Percentiles rank a stretch among this genome's conserved stretches.
These are phyloP conservation scores for Pseudocheirus occidentalis DNA, from an alignment of 2,797 vertebrate genomes.

Conservation along the genomic window DNA sequence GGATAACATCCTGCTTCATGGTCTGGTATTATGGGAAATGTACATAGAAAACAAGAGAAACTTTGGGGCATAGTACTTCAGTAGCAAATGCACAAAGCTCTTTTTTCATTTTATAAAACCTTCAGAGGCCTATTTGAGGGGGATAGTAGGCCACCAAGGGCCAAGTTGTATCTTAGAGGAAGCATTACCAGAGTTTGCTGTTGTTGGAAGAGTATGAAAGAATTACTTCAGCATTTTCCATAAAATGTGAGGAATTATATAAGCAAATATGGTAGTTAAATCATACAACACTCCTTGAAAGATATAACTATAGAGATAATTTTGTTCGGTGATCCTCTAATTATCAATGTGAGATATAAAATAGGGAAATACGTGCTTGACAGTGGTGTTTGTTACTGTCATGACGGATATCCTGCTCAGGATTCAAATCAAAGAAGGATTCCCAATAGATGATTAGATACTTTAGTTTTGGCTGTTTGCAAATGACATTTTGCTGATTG, in stretches of 20 bases:
- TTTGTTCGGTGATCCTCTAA: not conserved
- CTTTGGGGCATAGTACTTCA: not conserved
- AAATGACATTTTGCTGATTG: not conserved
- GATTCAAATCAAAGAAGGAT: not conserved
- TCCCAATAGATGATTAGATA: not conserved
- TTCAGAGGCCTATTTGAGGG: not conserved
- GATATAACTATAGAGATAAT: not conserved
- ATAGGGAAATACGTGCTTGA: not conserved
- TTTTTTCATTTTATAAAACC: not conserved
- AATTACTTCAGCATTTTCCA: slow-evolving; percentile 13
- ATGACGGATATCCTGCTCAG: not conserved
- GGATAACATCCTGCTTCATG: not conserved
- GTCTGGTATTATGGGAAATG: not conserved
- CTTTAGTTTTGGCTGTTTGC: not conserved
- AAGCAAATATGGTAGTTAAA: slow-evolving; percentile 20
- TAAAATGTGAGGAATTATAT: not conserved
- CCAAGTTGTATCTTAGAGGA: slow-evolving; percentile 2
- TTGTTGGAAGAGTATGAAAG: slow-evolving; percentile 2
- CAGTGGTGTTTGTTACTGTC: not conserved
- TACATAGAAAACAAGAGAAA: not conserved
- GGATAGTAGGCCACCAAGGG: not conserved
- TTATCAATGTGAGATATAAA: not conserved
- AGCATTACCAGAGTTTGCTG: not conserved
- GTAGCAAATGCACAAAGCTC: not conserved
- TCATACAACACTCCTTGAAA: not conserved